Evolutionary conservation across 2,888 invertebrate species (phyloP), one percentile per base, ranked within the genome.

Genomic region (Ophioninae sp.): DNA sequence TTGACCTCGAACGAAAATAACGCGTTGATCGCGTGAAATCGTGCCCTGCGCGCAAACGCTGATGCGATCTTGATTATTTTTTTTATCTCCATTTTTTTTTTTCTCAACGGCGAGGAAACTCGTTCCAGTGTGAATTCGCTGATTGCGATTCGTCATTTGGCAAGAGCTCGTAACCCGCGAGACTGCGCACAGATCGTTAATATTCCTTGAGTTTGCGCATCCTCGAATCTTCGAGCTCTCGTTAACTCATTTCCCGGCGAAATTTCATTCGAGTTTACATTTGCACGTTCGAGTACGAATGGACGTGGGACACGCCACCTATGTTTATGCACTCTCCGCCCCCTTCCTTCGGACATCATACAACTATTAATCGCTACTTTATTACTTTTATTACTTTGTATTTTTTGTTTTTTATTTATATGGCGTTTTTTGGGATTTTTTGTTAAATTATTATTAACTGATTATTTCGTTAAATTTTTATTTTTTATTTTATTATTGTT

Each of bases 171-270:
- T 76, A 76, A 58, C 44, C 75, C 44, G 44, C 79, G 67, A 78
- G 59, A 75, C 20, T 65, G 72, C 39, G 63, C 22, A 56, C 9
- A 44, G n/a, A 69, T 61, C 51, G 61, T 51, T 22, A n/a, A 63
- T 63, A 58, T 73, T 73, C 10, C 41, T 61, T 8, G 6, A 63
- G 51, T 30, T 79, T 83, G 61, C 75, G 41, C 79, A 86, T 83
- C 83, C 78, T 67, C 79, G 68, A 75, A 81, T 84, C 74, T 79
- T n/a, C 41, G 23, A 58, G 44, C 77, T 51, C 68, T 58, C 58
- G 41, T 80, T 69, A 73, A 65, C 72, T 68, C 75, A 85, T 85
- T 83, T 83, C 81, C 84, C 83, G 84, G 81, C 82, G 83, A 78
- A 79, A 79, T 86, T 83, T 86, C 81, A 64, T 83, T 77, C 63